Evolutionary conservation across 1,140 invertebrate genomes (phyloP).

Genomic region (Formica selysi): DNA sequence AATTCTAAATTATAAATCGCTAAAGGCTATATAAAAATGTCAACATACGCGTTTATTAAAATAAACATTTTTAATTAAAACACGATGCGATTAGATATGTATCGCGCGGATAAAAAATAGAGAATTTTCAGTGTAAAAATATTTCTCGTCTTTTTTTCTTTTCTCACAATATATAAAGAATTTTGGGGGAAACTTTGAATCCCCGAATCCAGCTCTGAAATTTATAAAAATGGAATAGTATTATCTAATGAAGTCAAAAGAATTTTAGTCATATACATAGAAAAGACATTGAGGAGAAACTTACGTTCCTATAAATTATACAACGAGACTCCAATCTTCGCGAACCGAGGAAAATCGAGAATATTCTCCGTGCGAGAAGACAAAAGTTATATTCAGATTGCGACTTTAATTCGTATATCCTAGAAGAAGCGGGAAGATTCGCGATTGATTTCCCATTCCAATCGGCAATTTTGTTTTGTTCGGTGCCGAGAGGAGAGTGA

Average conservation of each 20-base stretch:
- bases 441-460: conserved; percentile 42
- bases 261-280: not conserved
- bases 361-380: not conserved
- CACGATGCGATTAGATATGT: not conserved
- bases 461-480: conserved; percentile 50
- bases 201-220: not conserved
- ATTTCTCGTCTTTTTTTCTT: not conserved
- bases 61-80: conserved; percentile 8
- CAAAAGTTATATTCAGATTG: conserved; percentile 19
- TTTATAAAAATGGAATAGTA: not conserved
- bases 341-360: conserved; percentile 8
- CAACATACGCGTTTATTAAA: not conserved
- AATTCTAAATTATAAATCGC: not conserved
- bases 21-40: not conserved
- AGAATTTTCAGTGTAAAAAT: not conserved
- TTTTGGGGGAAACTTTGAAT: conserved; percentile 5
- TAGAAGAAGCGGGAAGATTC: no score
- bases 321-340: conserved; percentile 22
- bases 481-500: not conserved
- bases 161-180: not conserved
- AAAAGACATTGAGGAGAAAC: conserved; percentile 7
- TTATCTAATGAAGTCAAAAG: conserved; percentile 35
- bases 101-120: not conserved
- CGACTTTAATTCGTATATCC: conserved; percentile 33
- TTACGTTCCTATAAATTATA: conserved; percentile 50